Evolutionary conservation across 1,140 invertebrate genomes (phyloP), one percentile per base, ranked within the genome.

Genomic region (Tenebrio molitor): DNA sequence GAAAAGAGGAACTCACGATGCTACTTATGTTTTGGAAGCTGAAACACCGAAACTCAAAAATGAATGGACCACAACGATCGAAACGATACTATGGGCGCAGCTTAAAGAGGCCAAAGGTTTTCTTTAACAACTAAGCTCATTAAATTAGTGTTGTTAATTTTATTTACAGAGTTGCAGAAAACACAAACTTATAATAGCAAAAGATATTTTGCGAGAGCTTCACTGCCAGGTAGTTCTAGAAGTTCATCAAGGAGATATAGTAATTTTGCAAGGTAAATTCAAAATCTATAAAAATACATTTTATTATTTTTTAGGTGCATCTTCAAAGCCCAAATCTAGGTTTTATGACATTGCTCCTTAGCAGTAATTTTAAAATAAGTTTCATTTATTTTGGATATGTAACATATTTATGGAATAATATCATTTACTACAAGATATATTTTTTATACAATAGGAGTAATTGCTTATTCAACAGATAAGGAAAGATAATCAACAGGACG

Each of bases 21-120:
- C 29, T 41, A 76, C 72, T 0, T 81, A 75, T 69, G 21, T 78
- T 29, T 42, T 81, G 14, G 78, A 81, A 65, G 76, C 77, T 4
- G 79, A 77, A 77, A 71, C 64, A 15, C 44, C 29, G 21, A 79
- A 78, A 73, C 36, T 77, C 10, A 79, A 73, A 42, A 50, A 73
- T n/a, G 33, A 65, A 1, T 81, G 79, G 78, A 77, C 69, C n/a
- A n/a, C 67, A 12, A 62, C 62, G n/a, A 77, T 81, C 12, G 76
- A 80, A 42, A 69, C 74, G 6, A 78, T 72, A 58, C 69, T 81
- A 36, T 81, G 79, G 79, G 42, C 75, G 10, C 78, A 81, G 69
- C 62, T 81, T 21, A 36, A 74, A 17, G 74, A 76, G 70, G 63
- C 68, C 12, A 81, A 78, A 79, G 77, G 79, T 80, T 46, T 1